phyloP scores from a whole-genome alignment of 2,113 vertebrate species.

The Pomatorhinus ruficollis region DNA sequence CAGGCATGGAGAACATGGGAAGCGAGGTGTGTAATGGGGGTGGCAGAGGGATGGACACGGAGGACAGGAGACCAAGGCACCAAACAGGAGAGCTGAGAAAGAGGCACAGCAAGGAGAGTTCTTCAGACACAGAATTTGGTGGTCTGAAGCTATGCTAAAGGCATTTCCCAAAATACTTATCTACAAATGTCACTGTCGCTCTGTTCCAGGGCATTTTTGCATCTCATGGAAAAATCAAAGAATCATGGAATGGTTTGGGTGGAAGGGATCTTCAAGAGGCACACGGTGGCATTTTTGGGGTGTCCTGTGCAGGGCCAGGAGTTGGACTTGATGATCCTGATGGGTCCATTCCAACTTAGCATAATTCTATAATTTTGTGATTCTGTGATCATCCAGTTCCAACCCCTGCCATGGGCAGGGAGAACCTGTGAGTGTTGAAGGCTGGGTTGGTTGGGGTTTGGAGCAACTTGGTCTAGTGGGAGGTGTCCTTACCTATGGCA shows the following conservation, averaged over 20 bases:
- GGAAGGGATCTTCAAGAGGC: neutral
- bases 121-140: neutral
- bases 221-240: neutral
- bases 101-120: neutral
- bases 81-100: neutral
- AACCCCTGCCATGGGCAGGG: neutral
- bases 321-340: fast-evolving
- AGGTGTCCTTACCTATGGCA: neutral
- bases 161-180: neutral
- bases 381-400: neutral
- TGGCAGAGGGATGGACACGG: neutral
- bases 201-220: neutral
- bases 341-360: too few relatives aligned
- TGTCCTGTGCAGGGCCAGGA: neutral
- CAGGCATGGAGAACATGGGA: neutral
- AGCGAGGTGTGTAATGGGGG: neutral
- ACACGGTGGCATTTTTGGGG: neutral
- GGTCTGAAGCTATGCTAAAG: neutral
- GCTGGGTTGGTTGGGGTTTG: neutral
- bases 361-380: neutral
- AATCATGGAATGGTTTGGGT: neutral
- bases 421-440: neutral
- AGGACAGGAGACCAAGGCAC: neutral
- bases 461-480: neutral
- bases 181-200: neutral